phyloP scores from a whole-genome alignment of 2,797 vertebrate genomes.

The Oreochromis mossambicus region DNA sequence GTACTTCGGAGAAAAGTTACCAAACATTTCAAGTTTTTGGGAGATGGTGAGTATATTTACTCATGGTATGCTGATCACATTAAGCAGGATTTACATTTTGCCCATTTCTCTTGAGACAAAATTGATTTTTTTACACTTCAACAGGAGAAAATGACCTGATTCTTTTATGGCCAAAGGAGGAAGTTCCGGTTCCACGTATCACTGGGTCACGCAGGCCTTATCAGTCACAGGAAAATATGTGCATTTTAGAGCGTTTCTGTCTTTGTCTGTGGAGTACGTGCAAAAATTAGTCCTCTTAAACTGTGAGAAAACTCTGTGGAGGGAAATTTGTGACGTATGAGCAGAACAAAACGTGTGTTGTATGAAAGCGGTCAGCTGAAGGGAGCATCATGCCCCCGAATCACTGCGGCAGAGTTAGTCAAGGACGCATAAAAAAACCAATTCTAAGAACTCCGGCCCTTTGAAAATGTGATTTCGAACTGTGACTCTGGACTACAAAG shows the following conservation, averaged over 20 bases:
- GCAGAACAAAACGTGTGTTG: constrained; percentile 44
- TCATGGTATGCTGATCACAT: background rate
- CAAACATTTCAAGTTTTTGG: background rate
- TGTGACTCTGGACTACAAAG: constrained; percentile 10
- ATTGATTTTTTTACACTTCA: accelerated
- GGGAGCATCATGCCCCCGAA: background rate
- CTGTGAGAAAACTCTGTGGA: constrained; percentile 19
- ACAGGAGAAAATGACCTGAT: accelerated
- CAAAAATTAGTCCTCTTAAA: background rate
- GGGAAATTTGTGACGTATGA: constrained; percentile 16
- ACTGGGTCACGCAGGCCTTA: background rate
- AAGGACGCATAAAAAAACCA: constrained; percentile 2
- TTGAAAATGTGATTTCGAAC: constrained; percentile 36
- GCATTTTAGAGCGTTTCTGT: background rate
- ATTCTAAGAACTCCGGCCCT: background rate
- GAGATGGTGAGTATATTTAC: background rate
- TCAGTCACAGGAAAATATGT: background rate
- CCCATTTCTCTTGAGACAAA: background rate
- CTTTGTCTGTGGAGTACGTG: background rate
- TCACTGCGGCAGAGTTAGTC: constrained; percentile 19
- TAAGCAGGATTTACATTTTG: background rate
- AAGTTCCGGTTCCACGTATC: background rate
- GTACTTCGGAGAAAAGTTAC: background rate
- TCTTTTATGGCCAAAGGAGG: background rate
- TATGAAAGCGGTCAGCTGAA: constrained; percentile 53